Base-by-base conservation (phyloP, 2,797 vertebrate genomes). In the Ctenopoma kingsleyae region DNA sequence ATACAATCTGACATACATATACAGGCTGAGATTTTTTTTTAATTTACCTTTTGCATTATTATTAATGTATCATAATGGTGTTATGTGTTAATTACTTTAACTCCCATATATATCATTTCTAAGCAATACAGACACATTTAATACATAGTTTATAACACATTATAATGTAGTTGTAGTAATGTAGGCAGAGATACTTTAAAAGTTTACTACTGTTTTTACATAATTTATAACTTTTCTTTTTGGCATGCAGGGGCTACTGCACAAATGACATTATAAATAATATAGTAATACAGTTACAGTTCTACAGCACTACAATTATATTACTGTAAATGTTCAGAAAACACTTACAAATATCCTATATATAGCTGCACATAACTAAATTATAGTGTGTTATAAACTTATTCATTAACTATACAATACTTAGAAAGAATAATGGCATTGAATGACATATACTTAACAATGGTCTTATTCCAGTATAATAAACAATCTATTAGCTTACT, bases 41-140 rank as follows among this genome's bases (percentile, higher is more conserved):
- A 23, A 52, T 51, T 47, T 20, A 57, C 11, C 7, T 32, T 70
- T 64, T 48, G 25, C 2, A 53, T 53, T 40, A 38, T 62, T 48
- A n/a, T 41, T 36, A 13, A 35, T 27, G 5, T n/a, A 19, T 40
- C 3, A 27, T 44, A 32, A 52, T 9, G 16, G 32, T 49, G 27
- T 54, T 50, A 35, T 35, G 25, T 23, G 23, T 23, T 23, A 23
- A 2, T 30, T 30, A 6, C 5, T 6, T 6, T 30, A 30, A 8
- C 8, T 9, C 30, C 7, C 6, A 32, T 9, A 32, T 9, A 32
- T 32, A 32, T 32, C 1, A 9, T 8, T 32, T 32, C 1, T 32
- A 30, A 7, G 27, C 27, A 30, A 30, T 30, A 30, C 27, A 30
- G 5, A 30, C 5, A 30, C 27, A 30, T 30, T 30, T 6, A 30